These are phyloP conservation scores for Pseudorhombus dupliciocellatus DNA, from an alignment of 2,113 vertebrate genomes.

Conservation along the genomic window DNA sequence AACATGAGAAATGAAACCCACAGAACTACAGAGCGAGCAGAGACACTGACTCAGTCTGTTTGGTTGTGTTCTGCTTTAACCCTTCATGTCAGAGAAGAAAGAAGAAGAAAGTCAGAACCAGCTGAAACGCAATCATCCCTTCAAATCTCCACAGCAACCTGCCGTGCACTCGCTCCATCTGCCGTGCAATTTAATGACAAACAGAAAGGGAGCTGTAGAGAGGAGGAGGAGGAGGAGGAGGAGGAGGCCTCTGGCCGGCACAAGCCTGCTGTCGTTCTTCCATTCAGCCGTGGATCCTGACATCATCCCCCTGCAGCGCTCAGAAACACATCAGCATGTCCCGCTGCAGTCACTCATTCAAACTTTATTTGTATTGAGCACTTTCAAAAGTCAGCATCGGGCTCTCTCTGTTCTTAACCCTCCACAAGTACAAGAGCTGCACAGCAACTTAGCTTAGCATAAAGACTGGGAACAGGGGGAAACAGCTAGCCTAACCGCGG, in stretches of 20 bases:
- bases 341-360: too few relatives aligned
- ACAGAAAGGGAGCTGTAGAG: constrained; percentile 27
- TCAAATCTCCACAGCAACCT: constrained; percentile 72
- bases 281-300: constrained; percentile 58
- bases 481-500: too few relatives aligned
- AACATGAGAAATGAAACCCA: background rate
- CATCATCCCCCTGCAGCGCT: constrained; percentile 32
- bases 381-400: background rate
- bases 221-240: constrained; percentile 33
- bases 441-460: background rate
- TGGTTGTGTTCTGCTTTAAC: background rate
- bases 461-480: too few relatives aligned
- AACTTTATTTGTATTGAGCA: background rate
- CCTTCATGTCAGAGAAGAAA: background rate
- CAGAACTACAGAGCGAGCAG: background rate
- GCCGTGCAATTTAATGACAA: constrained; percentile 72
- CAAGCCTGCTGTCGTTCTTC: constrained; percentile 72
- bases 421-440: too few relatives aligned
- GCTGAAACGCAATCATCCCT: constrained; percentile 60
- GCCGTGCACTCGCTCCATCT: constrained; percentile 73
- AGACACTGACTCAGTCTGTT: background rate
- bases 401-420: too few relatives aligned
- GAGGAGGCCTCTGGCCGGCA: constrained; percentile 68
- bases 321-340: background rate
- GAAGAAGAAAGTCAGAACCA: constrained; percentile 18